These are phyloP conservation scores for Liasis olivaceus DNA, from an alignment of 2,797 vertebrate genomes.

Conservation along the genomic window DNA sequence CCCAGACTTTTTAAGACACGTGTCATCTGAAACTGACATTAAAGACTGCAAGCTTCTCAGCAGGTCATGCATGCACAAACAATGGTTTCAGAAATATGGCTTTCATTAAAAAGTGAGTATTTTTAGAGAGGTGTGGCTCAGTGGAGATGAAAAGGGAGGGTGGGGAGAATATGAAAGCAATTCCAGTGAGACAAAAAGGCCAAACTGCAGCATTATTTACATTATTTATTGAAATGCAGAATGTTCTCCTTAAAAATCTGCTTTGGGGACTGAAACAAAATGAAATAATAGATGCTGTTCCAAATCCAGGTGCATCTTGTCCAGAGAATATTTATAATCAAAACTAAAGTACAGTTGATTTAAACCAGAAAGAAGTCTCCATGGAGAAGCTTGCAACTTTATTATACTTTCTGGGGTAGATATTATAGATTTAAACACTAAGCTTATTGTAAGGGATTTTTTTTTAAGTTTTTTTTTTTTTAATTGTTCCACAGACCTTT, in stretches of 20 bases:
- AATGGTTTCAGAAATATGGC: slow-evolving; percentile 71
- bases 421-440: background rate
- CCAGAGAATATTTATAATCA: slow-evolving; percentile 58
- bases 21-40: slow-evolving; percentile 79
- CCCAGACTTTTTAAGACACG: slow-evolving; percentile 78
- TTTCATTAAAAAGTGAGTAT: slow-evolving; percentile 80
- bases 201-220: slow-evolving; percentile 64
- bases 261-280: slow-evolving; percentile 62
- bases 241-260: slow-evolving; percentile 58
- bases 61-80: slow-evolving; percentile 64
- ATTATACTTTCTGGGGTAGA: slow-evolving; percentile 25
- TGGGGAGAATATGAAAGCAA: slow-evolving; percentile 59
- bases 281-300: slow-evolving; percentile 50
- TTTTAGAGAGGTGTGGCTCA: slow-evolving; percentile 78
- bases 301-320: slow-evolving; percentile 55
- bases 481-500: slow-evolving; percentile 59
- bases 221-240: slow-evolving; percentile 58
- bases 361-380: slow-evolving; percentile 53
- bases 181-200: slow-evolving; percentile 51
- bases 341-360: slow-evolving; percentile 57
- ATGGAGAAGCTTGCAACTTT: slow-evolving; percentile 49
- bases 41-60: slow-evolving; percentile 74
- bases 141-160: slow-evolving; percentile 64
- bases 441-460: slow-evolving; percentile 33
- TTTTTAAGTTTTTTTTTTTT: slow-evolving; percentile 1